These are phyloP conservation scores for Sylvilagus floridanus DNA, from an alignment of 2,797 vertebrate genomes.

Conservation along the genomic window DNA sequence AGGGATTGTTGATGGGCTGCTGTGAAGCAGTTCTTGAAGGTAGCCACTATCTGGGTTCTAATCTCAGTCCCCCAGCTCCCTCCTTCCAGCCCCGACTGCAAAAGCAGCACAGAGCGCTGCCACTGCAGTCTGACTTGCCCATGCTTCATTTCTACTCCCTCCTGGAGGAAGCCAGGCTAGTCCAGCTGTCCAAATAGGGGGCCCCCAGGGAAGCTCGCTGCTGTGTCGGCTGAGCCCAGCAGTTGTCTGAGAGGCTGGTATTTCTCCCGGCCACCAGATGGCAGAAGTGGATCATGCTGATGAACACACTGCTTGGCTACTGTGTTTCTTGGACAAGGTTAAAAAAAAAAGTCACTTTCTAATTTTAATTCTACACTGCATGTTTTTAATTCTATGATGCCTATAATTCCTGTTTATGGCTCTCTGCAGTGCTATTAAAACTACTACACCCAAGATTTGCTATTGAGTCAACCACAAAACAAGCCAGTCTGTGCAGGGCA, in stretches of 20 bases:
- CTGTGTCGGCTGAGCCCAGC: background rate
- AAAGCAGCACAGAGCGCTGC: background rate
- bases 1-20: conserved; percentile 6
- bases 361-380: conserved; percentile 73
- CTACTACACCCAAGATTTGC: conserved; percentile 69
- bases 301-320: conserved; percentile 1
- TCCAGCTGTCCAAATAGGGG: conserved; percentile 64
- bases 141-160: background rate
- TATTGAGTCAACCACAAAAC: conserved; percentile 77
- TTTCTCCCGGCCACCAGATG: conserved; percentile 87
- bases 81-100: background rate
- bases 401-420: conserved; percentile 77
- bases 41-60: conserved; percentile 7
- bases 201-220: background rate
- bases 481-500: conserved; percentile 69
- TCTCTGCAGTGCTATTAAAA: conserved; percentile 80
- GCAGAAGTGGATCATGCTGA: conserved; percentile 85
- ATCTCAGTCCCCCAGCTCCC: background rate
- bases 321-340: conserved; percentile 65
- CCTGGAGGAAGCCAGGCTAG: background rate
- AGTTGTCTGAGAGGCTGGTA: background rate
- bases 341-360: conserved; percentile 69
- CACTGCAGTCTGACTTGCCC: background rate
- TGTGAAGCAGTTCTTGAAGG: conserved; percentile 36
- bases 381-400: conserved; percentile 77